Conservation (phyloP, 2,888 invertebrate species). For the Agonopterix arenella region DNA sequence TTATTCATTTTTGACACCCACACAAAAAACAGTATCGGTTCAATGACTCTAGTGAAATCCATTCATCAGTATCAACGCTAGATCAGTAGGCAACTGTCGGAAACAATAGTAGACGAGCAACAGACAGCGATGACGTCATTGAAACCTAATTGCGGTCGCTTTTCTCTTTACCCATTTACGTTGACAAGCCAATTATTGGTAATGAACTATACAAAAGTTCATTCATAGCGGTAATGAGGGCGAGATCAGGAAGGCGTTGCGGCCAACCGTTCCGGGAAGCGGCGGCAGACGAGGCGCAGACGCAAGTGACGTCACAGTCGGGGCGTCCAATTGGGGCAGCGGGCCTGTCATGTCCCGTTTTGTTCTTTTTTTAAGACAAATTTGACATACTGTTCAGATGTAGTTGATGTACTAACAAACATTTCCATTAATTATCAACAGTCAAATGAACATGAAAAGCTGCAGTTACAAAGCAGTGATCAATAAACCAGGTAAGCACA, state of each 20-base stretch:
- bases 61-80: constrained; percentile 62
- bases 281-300: constrained; percentile 65
- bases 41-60: constrained; percentile 61
- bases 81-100: constrained; percentile 48
- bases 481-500: constrained; percentile 6
- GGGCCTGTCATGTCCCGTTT: constrained; percentile 11
- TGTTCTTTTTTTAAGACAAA: not conserved
- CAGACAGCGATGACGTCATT: constrained; percentile 47
- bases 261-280: constrained; percentile 66
- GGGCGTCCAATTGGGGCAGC: constrained; percentile 58
- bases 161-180: constrained; percentile 21
- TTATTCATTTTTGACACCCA: constrained; percentile 53
- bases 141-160: constrained; percentile 28
- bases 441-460: no score
- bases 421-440: no score
- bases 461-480: not conserved
- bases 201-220: constrained; percentile 26
- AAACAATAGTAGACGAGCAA: constrained; percentile 52
- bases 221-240: constrained; percentile 55
- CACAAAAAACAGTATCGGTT: constrained; percentile 62
- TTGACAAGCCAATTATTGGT: constrained; percentile 21
- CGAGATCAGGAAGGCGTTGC: constrained; percentile 53
- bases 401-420: no score
- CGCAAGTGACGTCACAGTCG: constrained; percentile 56
- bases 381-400: no score